Evolutionary conservation across 2,797 vertebrate genomes (phyloP).

Genomic region (Huso huso): DNA sequence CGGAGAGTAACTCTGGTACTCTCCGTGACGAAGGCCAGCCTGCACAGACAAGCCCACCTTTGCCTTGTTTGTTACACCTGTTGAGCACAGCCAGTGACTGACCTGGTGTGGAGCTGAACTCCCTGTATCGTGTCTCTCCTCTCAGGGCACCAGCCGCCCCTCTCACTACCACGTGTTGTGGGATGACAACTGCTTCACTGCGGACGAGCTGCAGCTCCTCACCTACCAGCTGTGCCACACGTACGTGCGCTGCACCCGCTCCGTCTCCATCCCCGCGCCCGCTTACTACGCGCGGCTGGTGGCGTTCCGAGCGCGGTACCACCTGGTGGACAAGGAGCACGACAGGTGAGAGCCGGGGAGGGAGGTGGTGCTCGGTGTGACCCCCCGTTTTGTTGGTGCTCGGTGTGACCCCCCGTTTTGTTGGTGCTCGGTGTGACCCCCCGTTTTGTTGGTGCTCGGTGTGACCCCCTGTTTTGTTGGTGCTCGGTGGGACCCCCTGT

Average conservation of each 20-base stretch:
- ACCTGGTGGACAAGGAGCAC: conserved; percentile 98
- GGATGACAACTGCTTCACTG: conserved; percentile 98
- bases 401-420: too few relatives aligned
- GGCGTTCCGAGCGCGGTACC: conserved; percentile 92
- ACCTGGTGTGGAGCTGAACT: neutral
- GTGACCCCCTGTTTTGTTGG: too few relatives aligned
- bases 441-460: too few relatives aligned
- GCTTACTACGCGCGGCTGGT: conserved; percentile 95
- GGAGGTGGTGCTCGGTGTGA: neutral
- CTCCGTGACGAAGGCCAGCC: too few relatives aligned
- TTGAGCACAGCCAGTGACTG: neutral
- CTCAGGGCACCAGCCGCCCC: conserved; percentile 93
- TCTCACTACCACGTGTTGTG: conserved; percentile 98
- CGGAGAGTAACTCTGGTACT: too few relatives aligned
- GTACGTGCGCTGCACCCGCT: conserved; percentile 92
- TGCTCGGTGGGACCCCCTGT: too few relatives aligned
- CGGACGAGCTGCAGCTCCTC: conserved; percentile 90
- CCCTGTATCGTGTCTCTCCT: conserved; percentile 2
- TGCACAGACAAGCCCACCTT: too few relatives aligned
- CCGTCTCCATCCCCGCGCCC: conserved; percentile 93
- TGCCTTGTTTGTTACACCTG: too few relatives aligned
- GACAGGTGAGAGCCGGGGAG: conserved; percentile 70
- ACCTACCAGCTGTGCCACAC: conserved; percentile 98
- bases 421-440: too few relatives aligned
- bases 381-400: too few relatives aligned